Percentiles rank a stretch among this genome's conserved stretches.
Conservation (phyloP, 2,113 vertebrate species). For the Artemisiospiza belli region DNA sequence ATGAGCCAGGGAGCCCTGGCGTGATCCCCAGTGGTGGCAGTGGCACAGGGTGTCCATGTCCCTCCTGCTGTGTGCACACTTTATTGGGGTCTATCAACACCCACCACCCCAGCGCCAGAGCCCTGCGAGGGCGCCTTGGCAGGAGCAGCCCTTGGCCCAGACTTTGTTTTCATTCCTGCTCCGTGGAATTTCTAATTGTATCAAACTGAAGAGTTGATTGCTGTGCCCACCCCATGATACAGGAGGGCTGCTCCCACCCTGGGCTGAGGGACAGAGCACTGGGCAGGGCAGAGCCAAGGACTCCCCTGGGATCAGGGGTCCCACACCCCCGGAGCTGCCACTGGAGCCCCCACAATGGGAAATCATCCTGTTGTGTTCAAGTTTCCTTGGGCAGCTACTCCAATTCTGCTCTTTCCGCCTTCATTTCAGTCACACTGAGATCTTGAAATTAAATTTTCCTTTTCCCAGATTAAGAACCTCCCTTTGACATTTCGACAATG, state of each 20-base stretch:
- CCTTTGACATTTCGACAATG: constrained; percentile 8
- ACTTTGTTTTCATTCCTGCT: constrained; percentile 10
- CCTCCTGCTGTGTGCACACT: background rate
- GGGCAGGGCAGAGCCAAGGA: background rate
- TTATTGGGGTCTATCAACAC: background rate
- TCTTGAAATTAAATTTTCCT: constrained; percentile 16
- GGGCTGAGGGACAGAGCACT: background rate
- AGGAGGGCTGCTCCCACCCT: background rate
- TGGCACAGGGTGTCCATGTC: background rate
- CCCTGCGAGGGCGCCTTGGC: background rate
- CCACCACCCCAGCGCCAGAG: background rate
- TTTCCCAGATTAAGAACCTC: background rate
- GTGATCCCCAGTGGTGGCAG: background rate
- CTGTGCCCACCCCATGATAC: accelerated
- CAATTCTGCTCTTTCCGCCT: background rate
- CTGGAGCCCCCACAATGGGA: background rate
- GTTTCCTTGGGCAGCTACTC: background rate
- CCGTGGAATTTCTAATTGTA: background rate
- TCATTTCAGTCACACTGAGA: background rate
- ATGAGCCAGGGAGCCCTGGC: background rate
- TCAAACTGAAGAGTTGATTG: background rate
- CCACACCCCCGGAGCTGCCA: background rate
- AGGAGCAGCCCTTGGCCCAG: background rate
- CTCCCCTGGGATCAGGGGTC: background rate
- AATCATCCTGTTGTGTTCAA: background rate